Base-by-base conservation (phyloP, 2,888 invertebrate species). In the Drosophila fungiperda region DNA sequence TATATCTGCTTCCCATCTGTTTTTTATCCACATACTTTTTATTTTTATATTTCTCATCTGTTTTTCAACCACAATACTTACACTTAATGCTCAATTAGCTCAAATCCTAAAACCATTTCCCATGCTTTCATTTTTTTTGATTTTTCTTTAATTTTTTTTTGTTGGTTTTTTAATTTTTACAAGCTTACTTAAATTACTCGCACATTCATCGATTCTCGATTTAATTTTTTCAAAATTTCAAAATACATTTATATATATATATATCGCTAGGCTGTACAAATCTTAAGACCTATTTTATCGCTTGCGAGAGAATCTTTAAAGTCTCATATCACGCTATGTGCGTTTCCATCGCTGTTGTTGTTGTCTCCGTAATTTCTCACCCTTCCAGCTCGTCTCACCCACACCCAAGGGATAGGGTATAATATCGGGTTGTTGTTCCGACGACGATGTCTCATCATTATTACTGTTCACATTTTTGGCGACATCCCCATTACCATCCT, bases 391-490 rank as follows among this genome's bases (percentile, higher is more conserved):
- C 57, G 80, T 85, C 72, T 80, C 81, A 55, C 82, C 90, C 65
- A 88, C 83, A 61, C 87, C 72, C 48, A 90, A 76, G 50, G 91
- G 92, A 87, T 91, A 91, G 68, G 91, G 91, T 86, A 91, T 92
- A 29, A 91, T 91, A 73, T 91, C 91, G 54, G 92, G 91, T 64
- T 91, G 92, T 69, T 83, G 83, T 81, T 91, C 91, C 74, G 87
- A 80, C 53, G 91, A 89, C 57, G 78, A 73, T 53, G 71, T 77
- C 35, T 87, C 80, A 48, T 73, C 80, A 36, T 78, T 76, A 52
- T 65, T 81, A 33, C 68, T 59, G 58, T 68, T 71, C 32, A 48
- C 48, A 40, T 57, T 61, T 32, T 58, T 58, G 40, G 23, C 69
- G 52, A 36, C 62, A 76, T 68, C 52, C 53, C 26, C 68, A 64